phyloP scores from a whole-genome alignment of 2,113 vertebrate genomes.

The Semicossyphus pulcher region DNA sequence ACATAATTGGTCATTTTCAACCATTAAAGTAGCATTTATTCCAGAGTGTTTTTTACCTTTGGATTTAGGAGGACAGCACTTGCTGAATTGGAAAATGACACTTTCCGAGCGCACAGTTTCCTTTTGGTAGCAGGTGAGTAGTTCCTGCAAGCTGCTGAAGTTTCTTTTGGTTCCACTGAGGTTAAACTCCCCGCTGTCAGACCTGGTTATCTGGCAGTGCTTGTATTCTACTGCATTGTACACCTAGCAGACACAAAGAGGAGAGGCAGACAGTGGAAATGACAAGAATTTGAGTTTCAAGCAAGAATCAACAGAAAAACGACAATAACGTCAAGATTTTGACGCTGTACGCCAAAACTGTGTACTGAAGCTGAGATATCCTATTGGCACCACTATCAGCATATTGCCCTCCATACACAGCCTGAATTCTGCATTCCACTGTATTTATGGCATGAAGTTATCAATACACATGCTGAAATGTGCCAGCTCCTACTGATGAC shows the following conservation, averaged over 20 bases:
- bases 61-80: constrained; percentile 93
- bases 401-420: too few species aligned
- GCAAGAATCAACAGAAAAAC: neutral
- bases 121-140: constrained; percentile 96
- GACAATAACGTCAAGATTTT: neutral
- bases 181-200: constrained; percentile 88
- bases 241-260: constrained; percentile 64
- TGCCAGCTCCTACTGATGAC: neutral
- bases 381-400: too few species aligned
- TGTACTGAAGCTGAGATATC: too few species aligned
- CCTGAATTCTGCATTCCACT: too few species aligned
- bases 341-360: too few species aligned
- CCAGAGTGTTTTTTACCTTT: constrained; percentile 86
- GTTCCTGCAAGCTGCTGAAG: constrained; percentile 90
- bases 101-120: constrained; percentile 96
- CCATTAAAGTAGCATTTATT: too few species aligned
- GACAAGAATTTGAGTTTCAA: neutral
- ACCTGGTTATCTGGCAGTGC: constrained; percentile 94
- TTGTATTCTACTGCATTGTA: constrained; percentile 88
- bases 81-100: constrained; percentile 94
- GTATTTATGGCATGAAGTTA: too few species aligned
- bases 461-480: neutral
- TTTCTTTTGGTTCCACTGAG: constrained; percentile 94
- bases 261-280: neutral
- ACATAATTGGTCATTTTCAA: too few species aligned